Conservation (phyloP, 2,797 vertebrate genomes). For the Dermochelys coriacea region DNA sequence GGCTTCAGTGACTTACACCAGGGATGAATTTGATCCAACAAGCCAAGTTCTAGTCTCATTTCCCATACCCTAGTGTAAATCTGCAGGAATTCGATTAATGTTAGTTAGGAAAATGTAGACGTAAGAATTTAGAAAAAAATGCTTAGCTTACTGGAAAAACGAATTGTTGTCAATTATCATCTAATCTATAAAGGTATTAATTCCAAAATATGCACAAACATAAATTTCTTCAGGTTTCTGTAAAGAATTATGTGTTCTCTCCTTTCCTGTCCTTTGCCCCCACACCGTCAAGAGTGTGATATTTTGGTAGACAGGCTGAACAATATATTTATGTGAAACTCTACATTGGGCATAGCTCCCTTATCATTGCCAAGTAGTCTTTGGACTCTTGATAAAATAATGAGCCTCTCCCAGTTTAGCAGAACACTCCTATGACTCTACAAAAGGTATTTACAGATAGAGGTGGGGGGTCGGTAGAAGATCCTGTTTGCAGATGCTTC, state of each 20-base stretch:
- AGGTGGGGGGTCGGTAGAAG: not conserved
- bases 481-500: not conserved
- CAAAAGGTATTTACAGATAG: rapidly evolving
- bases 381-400: not conserved
- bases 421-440: not conserved
- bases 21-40: not conserved
- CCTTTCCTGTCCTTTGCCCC: not conserved
- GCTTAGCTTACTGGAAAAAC: not conserved
- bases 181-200: not conserved
- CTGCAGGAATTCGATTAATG: not conserved
- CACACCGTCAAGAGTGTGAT: not conserved
- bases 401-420: not conserved
- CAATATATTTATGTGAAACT: not conserved
- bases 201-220: not conserved
- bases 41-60: not conserved
- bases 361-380: not conserved
- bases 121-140: not conserved
- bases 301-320: not conserved
- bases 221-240: not conserved
- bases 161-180: not conserved
- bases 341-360: not conserved
- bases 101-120: not conserved
- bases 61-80: not conserved
- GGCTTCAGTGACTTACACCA: not conserved
- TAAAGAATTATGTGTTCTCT: not conserved